Evolutionary conservation across 53 echinoderm and acorn worm species (phyloP).

Genomic region (Patiria pectinifera): DNA sequence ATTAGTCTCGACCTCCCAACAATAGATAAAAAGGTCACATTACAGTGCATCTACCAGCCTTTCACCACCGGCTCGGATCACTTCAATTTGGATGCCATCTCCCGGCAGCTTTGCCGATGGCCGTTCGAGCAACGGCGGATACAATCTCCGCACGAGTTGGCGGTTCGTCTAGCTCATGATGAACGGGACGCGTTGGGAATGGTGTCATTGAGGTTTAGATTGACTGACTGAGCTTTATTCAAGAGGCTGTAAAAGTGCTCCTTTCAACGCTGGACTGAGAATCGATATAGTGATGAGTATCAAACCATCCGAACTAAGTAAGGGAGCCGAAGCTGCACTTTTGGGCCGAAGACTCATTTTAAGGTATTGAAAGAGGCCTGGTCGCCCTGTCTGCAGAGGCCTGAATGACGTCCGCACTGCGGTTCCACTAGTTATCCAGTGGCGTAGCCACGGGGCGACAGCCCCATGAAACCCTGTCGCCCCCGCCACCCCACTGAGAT

Average conservation of each 20-base stretch:
- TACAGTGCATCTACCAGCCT: conserved; percentile 20
- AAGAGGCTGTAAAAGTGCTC: conserved; percentile 6
- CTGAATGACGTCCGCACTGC: not conserved
- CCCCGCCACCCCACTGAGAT: too few species aligned
- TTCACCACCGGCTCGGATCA: conserved; percentile 36
- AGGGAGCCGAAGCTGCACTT: not conserved
- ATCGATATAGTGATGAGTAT: not conserved
- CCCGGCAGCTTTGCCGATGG: not conserved
- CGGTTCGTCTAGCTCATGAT: conserved; percentile 15
- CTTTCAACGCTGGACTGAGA: not conserved
- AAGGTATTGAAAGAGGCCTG: not conserved
- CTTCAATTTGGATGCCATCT: conserved; percentile 36
- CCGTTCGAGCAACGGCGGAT: not conserved
- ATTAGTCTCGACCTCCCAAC: not conserved
- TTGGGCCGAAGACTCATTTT: not conserved
- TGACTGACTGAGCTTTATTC: not conserved
- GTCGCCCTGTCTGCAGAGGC: not conserved
- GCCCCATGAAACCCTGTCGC: too few species aligned
- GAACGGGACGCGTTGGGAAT: not conserved
- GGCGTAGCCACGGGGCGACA: too few species aligned
- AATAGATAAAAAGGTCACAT: not conserved
- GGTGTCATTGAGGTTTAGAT: not conserved
- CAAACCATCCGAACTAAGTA: not conserved
- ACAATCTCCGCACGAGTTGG: conserved; percentile 20
- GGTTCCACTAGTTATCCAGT: not conserved